These are phyloP conservation scores for Xestobium rufovillosum DNA, from an alignment of 2,888 invertebrate genomes.

Conservation along the genomic window DNA sequence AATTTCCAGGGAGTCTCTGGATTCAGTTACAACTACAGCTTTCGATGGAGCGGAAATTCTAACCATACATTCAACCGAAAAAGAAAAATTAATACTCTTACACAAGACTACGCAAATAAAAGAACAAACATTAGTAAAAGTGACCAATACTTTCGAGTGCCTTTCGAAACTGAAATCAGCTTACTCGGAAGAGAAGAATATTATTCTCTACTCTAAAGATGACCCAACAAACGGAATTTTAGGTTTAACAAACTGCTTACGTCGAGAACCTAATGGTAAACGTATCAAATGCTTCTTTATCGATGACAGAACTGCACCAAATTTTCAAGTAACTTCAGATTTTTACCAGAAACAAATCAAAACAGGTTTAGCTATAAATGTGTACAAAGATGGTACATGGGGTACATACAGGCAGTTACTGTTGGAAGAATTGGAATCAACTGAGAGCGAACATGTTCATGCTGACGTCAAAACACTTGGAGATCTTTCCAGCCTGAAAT, in stretches of 20 bases:
- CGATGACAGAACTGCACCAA: no score
- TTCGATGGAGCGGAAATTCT: no score
- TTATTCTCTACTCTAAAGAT: slow-evolving; percentile 57
- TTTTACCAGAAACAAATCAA: slow-evolving; percentile 60
- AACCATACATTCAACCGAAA: slow-evolving; percentile 44
- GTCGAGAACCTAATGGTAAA: no score
- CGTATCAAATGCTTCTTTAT: no score
- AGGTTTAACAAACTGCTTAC: no score
- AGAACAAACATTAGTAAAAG: slow-evolving; percentile 46
- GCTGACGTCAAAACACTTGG: slow-evolving; percentile 70
- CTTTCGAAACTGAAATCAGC: slow-evolving; percentile 42
- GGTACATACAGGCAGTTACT: slow-evolving; percentile 72
- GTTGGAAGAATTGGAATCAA: slow-evolving; percentile 46
- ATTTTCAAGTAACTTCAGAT: no score
- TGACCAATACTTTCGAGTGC: slow-evolving; percentile 47
- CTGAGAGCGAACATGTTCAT: slow-evolving; percentile 57
- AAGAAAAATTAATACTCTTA: slow-evolving; percentile 50
- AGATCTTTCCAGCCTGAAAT: slow-evolving; percentile 71
- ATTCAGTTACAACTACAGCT: slow-evolving; percentile 44
- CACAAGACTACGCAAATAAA: slow-evolving; percentile 46
- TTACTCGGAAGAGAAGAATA: slow-evolving; percentile 44
- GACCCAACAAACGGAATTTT: slow-evolving; percentile 68
- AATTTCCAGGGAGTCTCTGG: slow-evolving; percentile 51
- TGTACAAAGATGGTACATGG: no score
- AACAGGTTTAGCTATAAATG: slow-evolving; percentile 73